Percentiles rank a stretch among this genome's conserved stretches.
phyloP scores from a whole-genome alignment of 2,113 vertebrate species.

The human region DNA sequence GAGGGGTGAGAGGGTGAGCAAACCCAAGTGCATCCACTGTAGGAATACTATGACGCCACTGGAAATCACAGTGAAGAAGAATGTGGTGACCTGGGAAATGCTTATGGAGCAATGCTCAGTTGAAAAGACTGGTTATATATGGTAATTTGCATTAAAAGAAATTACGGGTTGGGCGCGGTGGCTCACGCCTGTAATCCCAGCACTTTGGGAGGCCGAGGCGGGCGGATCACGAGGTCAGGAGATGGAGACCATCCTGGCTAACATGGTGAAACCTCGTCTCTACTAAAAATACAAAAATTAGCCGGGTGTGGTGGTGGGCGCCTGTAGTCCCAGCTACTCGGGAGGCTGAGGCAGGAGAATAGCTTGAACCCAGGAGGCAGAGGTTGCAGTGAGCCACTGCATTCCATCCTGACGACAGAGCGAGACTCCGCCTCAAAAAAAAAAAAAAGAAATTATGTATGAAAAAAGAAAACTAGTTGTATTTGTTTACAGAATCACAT shows the following conservation, averaged over 20 bases:
- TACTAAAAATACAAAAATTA: no score
- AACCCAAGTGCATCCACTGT: neutral
- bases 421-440: no score
- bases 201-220: no score
- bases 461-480: neutral
- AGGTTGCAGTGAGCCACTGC: no score
- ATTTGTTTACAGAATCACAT: neutral
- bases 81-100: neutral
- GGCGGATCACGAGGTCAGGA: no score
- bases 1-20: neutral
- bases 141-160: neutral
- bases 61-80: neutral
- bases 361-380: no score
- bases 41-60: neutral
- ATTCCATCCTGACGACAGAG: no score
- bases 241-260: no score
- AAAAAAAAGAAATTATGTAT: neutral
- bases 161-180: neutral
- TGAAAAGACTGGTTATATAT: neutral
- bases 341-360: no score
- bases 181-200: no score
- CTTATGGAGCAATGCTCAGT: neutral
- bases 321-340: no score
- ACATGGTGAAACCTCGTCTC: no score
- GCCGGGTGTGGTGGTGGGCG: rapidly evolving